Conservation (phyloP, 2,888 invertebrate genomes). For the Tupiocoris notatus region DNA sequence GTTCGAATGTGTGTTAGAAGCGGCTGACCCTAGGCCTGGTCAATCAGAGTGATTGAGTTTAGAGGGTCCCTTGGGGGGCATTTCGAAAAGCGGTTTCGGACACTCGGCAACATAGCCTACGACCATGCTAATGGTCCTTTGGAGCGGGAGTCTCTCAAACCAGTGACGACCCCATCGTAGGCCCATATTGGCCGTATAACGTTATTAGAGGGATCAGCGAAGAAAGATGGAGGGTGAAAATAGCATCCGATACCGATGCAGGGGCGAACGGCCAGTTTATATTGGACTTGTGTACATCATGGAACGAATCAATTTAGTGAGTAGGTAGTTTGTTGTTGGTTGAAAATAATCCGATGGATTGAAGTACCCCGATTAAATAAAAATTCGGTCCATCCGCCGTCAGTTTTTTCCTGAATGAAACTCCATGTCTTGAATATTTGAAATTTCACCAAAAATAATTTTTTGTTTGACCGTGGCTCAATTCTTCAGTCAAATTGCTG, state of each 20-base stretch:
- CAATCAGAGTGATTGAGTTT: conserved; percentile 40
- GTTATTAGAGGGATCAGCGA: neutral
- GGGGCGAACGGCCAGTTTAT: neutral
- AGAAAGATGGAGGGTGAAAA: neutral
- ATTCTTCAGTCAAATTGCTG: too few species aligned
- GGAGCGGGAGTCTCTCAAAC: neutral
- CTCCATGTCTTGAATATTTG: too few species aligned
- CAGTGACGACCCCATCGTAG: neutral
- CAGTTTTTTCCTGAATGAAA: too few species aligned
- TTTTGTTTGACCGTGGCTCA: too few species aligned
- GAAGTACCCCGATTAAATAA: too few species aligned
- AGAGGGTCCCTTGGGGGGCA: conserved; percentile 38
- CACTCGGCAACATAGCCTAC: neutral
- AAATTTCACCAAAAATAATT: too few species aligned
- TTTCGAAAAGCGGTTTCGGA: conserved; percentile 15
- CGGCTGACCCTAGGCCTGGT: conserved; percentile 15
- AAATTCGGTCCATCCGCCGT: too few species aligned
- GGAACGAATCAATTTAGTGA: too few species aligned
- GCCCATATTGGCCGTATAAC: conserved; percentile 36
- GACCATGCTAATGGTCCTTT: conserved; percentile 38
- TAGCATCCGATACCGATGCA: neutral
- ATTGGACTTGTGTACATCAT: too few species aligned
- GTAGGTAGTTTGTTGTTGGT: too few species aligned
- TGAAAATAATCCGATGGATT: neutral
- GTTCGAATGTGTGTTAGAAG: too few species aligned